Percentiles rank a stretch among this genome's conserved stretches.
Conservation (phyloP, 2,888 invertebrate species). For the Agrotis exclamationis region DNA sequence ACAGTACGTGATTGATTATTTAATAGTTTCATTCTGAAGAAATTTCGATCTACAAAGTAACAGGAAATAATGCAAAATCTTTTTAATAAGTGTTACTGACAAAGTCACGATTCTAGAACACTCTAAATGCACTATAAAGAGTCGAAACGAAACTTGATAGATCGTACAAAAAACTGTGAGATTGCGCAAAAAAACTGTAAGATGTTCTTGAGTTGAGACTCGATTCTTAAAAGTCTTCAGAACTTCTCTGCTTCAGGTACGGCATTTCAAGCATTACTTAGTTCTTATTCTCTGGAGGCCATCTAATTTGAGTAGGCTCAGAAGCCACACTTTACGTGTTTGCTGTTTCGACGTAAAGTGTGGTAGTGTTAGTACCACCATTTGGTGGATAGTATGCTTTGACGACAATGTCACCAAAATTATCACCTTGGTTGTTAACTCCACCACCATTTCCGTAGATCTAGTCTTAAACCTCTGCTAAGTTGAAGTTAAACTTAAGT, state of each 20-base stretch:
- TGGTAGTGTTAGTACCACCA: too few species aligned
- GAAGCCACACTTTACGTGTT: too few species aligned
- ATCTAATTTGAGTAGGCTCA: too few species aligned
- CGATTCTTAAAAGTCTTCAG: neutral
- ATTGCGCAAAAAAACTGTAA: neutral
- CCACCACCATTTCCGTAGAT: too few species aligned
- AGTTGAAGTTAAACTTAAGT: too few species aligned
- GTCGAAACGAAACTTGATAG: conserved; percentile 14
- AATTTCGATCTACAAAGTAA: conserved; percentile 17
- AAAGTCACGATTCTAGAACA: conserved; percentile 32
- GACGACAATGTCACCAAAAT: too few species aligned
- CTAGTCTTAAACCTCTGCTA: too few species aligned
- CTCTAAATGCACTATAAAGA: conserved; percentile 32
- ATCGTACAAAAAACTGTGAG: conserved; percentile 18
- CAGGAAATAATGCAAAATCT: conserved; percentile 18
- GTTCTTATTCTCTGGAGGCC: too few species aligned
- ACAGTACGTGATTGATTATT: conserved; percentile 14
- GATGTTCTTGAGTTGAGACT: neutral
- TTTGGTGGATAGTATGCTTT: too few species aligned
- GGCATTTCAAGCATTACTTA: neutral
- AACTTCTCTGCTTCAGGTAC: neutral
- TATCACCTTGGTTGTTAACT: too few species aligned
- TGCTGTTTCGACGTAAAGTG: too few species aligned
- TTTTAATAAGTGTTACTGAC: conserved; percentile 5
- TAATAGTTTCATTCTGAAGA: conserved; percentile 15